These are phyloP conservation scores for Muscicapa striata DNA, from an alignment of 2,797 vertebrate genomes.

Conservation along the genomic window DNA sequence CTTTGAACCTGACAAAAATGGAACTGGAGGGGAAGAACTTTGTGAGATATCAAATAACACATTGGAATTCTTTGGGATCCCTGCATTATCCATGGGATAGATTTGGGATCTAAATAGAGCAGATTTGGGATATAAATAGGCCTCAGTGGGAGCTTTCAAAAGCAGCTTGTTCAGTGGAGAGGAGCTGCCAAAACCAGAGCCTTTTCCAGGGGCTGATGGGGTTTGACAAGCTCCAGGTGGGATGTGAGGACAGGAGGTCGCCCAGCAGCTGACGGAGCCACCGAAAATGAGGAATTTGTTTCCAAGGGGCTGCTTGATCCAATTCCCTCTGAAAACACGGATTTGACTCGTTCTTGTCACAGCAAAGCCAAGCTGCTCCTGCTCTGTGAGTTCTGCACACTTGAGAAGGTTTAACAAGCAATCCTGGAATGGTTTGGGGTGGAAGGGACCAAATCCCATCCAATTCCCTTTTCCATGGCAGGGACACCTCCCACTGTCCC, in stretches of 20 bases:
- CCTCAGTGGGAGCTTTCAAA: neutral
- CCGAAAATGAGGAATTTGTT: neutral
- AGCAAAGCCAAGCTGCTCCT: neutral
- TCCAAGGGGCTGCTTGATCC: neutral
- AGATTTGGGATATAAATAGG: neutral
- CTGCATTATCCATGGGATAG: neutral
- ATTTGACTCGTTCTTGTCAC: neutral
- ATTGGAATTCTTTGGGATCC: neutral
- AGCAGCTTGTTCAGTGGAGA: neutral
- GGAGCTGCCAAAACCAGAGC: constrained; percentile 15
- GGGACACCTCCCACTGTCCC: neutral
- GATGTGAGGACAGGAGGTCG: neutral
- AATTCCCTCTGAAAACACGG: neutral
- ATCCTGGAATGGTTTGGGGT: neutral
- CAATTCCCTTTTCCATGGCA: neutral
- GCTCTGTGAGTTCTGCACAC: neutral
- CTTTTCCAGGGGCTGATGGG: neutral
- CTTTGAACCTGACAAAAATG: neutral
- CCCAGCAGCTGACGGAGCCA: neutral
- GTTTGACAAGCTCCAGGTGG: constrained; percentile 24
- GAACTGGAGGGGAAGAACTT: neutral
- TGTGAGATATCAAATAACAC: neutral
- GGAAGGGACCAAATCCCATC: neutral
- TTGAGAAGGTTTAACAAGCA: neutral
- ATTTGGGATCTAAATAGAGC: neutral